Conservation (phyloP, 2,797 vertebrate genomes). For the Cyprinella venusta region DNA sequence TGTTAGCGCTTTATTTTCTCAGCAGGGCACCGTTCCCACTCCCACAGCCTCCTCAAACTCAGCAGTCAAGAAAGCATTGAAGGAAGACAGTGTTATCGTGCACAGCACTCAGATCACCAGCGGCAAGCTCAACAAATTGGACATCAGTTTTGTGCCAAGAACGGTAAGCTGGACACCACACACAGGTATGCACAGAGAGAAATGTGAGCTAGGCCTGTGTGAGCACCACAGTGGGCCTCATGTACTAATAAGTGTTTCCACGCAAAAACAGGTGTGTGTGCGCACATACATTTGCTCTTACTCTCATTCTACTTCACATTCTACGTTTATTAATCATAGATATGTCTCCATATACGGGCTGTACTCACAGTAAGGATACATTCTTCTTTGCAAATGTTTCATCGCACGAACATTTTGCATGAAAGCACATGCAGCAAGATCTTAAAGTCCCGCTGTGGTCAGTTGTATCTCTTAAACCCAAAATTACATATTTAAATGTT, state of each 20-base stretch:
- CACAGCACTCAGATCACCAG: constrained; percentile 79
- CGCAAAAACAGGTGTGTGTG: background rate
- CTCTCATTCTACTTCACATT: background rate
- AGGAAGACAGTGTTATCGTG: constrained; percentile 73
- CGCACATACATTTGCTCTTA: background rate
- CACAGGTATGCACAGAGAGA: background rate
- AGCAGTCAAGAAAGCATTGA: constrained; percentile 56
- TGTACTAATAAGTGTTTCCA: background rate
- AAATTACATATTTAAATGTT: no score
- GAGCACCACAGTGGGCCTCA: background rate
- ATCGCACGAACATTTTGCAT: background rate
- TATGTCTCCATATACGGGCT: background rate
- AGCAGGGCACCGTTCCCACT: constrained; percentile 55
- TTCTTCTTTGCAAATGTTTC: background rate
- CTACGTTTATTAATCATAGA: background rate
- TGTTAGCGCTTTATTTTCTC: constrained; percentile 37
- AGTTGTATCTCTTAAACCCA: no score
- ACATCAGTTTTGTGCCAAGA: constrained; percentile 85
- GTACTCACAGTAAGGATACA: background rate
- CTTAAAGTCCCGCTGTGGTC: background rate
- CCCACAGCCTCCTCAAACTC: constrained; percentile 33
- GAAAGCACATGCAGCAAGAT: background rate
- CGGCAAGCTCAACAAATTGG: constrained; percentile 75
- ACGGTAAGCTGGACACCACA: constrained; percentile 72
- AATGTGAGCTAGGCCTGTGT: constrained; percentile 11